Percentiles rank a stretch among this genome's conserved stretches.
These are phyloP conservation scores for Grapholita molesta DNA, from an alignment of 1,140 invertebrate species.

Conservation along the genomic window DNA sequence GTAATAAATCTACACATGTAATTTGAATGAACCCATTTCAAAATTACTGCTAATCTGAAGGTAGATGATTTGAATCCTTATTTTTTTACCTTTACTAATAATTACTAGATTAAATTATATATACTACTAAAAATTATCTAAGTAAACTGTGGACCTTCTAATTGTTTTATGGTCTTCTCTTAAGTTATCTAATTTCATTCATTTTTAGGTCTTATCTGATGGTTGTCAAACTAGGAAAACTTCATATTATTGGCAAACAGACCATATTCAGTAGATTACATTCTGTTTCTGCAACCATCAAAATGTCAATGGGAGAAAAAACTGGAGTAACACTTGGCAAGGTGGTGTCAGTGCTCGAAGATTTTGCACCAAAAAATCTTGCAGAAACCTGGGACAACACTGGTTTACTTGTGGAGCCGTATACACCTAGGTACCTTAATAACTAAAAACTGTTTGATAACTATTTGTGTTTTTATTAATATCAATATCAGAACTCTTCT, in stretches of 20 bases:
- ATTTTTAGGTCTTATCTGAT: slow-evolving; percentile 41
- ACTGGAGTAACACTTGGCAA: slow-evolving; percentile 77
- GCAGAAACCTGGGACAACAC: slow-evolving; percentile 98
- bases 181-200: slow-evolving; percentile 2
- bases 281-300: slow-evolving; percentile 30
- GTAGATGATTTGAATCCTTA: no score
- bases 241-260: slow-evolving; percentile 28
- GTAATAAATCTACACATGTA: no score
- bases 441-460: no score
- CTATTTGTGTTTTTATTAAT: neutral
- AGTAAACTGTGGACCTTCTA: neutral
- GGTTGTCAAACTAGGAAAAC: slow-evolving; percentile 47
- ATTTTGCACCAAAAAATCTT: slow-evolving; percentile 84
- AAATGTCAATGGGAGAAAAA: slow-evolving; percentile 47
- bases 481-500: neutral
- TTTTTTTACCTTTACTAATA: no score
- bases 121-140: no score
- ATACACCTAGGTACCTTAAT: slow-evolving; percentile 69
- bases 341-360: slow-evolving; percentile 82
- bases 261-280: slow-evolving; percentile 29
- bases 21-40: neutral
- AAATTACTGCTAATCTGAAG: no score
- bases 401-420: slow-evolving; percentile 92
- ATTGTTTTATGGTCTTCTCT: slow-evolving; percentile 6
- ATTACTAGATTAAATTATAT: no score